Conservation (phyloP, 2,888 invertebrate genomes). For the Lasius fuliginosus region DNA sequence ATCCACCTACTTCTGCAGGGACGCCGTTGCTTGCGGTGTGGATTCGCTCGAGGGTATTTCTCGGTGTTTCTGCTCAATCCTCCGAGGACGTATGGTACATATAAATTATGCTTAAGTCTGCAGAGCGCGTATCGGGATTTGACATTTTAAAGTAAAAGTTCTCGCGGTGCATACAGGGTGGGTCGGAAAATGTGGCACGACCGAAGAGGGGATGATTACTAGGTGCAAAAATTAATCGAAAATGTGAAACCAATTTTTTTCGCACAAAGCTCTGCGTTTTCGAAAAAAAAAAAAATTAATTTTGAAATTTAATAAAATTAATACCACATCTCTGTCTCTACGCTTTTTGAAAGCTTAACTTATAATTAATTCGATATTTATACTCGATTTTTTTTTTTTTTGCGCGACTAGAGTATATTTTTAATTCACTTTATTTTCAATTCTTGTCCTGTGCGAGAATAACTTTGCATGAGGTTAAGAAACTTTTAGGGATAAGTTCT, state of each 20-base stretch:
- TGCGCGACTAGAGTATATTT: neutral
- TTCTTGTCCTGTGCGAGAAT: neutral
- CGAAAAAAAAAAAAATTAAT: neutral
- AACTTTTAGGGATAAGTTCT: neutral
- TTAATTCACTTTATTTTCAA: conserved; percentile 3
- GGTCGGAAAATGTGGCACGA: neutral
- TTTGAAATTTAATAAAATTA: neutral
- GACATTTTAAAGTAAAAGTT: conserved; percentile 41
- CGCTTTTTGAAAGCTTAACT: neutral
- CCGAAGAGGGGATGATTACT: neutral
- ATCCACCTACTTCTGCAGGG: conserved; percentile 63
- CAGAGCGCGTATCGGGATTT: conserved; percentile 29
- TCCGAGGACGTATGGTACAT: conserved; percentile 54
- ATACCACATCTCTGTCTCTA: neutral
- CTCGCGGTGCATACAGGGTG: neutral
- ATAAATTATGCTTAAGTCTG: conserved; percentile 45
- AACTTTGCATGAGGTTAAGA: neutral
- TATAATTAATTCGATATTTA: neutral
- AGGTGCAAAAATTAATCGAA: neutral
- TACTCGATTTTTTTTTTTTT: neutral
- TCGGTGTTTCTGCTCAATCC: conserved; percentile 48
- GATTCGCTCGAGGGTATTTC: conserved; percentile 63
- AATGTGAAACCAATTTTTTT: neutral
- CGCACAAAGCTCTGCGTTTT: neutral
- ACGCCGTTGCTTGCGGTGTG: conserved; percentile 52